Evolutionary conservation across 2,113 vertebrate species (phyloP).

Genomic region (Anarhynchus alexandrinus): DNA sequence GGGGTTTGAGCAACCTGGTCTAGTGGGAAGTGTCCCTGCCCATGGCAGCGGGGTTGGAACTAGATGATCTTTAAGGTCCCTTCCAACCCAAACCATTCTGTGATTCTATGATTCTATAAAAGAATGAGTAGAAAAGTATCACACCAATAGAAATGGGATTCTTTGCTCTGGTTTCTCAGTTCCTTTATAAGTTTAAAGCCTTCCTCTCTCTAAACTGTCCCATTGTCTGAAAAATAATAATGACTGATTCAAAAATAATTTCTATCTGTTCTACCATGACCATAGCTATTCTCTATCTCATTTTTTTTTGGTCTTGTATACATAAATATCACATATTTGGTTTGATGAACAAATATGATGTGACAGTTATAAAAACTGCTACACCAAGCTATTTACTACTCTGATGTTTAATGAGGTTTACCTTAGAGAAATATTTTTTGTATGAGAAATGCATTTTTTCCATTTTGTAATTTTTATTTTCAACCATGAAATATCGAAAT

Average conservation of each 20-base stretch:
- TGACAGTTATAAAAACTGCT: not conserved
- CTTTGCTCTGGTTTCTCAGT: not conserved
- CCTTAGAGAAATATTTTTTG: not conserved
- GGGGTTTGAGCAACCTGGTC: not conserved
- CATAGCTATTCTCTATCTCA: not conserved
- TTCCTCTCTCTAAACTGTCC: not conserved
- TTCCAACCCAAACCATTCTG: not conserved
- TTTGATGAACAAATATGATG: not conserved
- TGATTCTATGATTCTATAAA: not conserved
- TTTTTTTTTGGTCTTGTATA: not conserved
- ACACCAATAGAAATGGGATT: not conserved
- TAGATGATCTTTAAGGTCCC: not conserved
- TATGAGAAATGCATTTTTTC: not conserved
- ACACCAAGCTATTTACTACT: not conserved
- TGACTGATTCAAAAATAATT: not conserved
- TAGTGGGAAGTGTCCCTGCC: not conserved
- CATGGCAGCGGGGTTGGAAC: not conserved
- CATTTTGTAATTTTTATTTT: not conserved
- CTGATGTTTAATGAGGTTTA: not conserved
- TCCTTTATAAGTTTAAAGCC: not conserved
- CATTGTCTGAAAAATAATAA: not conserved
- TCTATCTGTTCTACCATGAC: not conserved
- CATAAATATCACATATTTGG: not conserved
- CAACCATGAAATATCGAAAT: not conserved
- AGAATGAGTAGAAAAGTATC: not conserved